phyloP scores from a whole-genome alignment of 2,113 vertebrate species.

The Trichomycterus rosablanca region DNA sequence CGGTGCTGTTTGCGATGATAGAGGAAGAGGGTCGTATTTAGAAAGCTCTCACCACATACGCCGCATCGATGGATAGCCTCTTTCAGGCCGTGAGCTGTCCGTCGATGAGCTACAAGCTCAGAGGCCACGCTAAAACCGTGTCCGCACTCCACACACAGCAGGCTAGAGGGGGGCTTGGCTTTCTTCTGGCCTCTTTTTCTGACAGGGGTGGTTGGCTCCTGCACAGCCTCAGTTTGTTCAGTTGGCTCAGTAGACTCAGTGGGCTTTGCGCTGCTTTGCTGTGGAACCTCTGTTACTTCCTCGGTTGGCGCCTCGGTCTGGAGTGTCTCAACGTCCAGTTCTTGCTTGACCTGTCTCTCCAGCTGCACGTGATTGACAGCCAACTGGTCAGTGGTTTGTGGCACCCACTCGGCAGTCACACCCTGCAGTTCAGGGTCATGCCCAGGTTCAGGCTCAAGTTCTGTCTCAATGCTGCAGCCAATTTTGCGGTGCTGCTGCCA shows the following conservation, averaged over 20 bases:
- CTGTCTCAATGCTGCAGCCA: conserved; percentile 50
- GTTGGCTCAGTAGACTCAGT: background rate
- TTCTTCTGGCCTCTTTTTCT: conserved; percentile 60
- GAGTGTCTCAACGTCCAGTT: background rate
- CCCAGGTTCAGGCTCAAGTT: conserved; percentile 17
- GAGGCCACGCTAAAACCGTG: conserved; percentile 78
- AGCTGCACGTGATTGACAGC: background rate
- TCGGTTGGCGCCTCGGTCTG: background rate
- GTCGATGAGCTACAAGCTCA: conserved; percentile 80
- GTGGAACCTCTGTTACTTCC: background rate
- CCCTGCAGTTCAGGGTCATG: background rate
- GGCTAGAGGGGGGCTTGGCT: conserved; percentile 63
- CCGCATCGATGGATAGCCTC: conserved; percentile 79
- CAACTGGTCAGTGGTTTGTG: background rate
- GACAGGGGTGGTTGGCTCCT: conserved; percentile 24
- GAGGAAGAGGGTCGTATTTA: conserved; percentile 88
- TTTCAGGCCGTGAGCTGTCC: conserved; percentile 72
- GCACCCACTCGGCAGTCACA: background rate
- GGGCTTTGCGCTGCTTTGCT: background rate
- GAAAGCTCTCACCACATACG: conserved; percentile 82
- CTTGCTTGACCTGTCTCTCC: background rate
- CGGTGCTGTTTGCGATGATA: conserved; percentile 86
- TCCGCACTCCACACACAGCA: conserved; percentile 85
- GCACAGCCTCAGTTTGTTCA: background rate
- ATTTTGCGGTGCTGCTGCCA: conserved; percentile 81